These are phyloP conservation scores for Elephas maximus DNA, from an alignment of 2,113 vertebrate species.

Conservation along the genomic window DNA sequence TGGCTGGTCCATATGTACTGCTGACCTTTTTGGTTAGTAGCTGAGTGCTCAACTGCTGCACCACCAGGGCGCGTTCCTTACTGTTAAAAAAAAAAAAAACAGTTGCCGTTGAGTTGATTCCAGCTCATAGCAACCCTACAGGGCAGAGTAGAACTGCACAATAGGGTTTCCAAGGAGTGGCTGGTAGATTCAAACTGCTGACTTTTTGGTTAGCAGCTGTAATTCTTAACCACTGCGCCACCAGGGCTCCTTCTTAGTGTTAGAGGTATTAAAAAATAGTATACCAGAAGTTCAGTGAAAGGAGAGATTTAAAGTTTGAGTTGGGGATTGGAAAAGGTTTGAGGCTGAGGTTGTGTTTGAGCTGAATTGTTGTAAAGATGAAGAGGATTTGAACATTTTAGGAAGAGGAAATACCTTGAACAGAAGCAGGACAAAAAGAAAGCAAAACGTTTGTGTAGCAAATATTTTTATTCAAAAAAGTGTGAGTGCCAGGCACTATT, in stretches of 20 bases:
- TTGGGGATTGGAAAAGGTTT: conserved; percentile 33
- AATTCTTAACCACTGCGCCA: not conserved
- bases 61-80: not conserved
- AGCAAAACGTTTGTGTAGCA: not conserved
- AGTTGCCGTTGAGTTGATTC: too few relatives aligned
- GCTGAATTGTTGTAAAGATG: conserved; percentile 53
- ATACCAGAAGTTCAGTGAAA: conserved; percentile 19
- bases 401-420: conserved; percentile 28
- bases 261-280: not conserved
- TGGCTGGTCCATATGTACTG: not conserved
- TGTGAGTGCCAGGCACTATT: not conserved
- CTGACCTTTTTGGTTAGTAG: not conserved
- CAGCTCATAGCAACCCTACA: too few relatives aligned
- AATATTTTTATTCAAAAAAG: conserved; percentile 46
- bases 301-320: not conserved
- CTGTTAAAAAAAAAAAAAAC: not conserved
- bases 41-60: not conserved
- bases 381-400: conserved; percentile 31
- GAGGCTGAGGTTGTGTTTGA: conserved; percentile 46
- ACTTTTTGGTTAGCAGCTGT: not conserved
- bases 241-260: not conserved
- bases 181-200: not conserved
- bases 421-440: conserved; percentile 44
- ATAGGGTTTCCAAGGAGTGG: too few relatives aligned
- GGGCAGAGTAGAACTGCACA: too few relatives aligned